phyloP scores from a whole-genome alignment of 2,888 invertebrate species.

The Rhimphoctona megacephalus region DNA sequence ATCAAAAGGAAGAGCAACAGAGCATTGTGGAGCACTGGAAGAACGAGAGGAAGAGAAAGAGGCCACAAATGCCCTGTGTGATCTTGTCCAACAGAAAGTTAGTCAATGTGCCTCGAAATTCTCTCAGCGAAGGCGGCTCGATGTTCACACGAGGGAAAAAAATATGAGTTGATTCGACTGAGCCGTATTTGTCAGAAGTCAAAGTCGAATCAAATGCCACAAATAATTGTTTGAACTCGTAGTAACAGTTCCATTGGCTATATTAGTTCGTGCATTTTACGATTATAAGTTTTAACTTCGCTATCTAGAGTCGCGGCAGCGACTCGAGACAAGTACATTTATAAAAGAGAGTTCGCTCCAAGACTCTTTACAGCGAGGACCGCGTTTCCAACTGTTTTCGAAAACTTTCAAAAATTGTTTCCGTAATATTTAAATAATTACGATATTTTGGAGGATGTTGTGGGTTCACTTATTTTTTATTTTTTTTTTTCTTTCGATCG shows the following conservation, averaged over 20 bases:
- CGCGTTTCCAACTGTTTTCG: too few species aligned
- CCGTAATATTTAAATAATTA: too few species aligned
- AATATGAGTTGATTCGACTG: neutral
- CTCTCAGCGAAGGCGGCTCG: conserved; percentile 1
- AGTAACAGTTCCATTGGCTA: neutral
- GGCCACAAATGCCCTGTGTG: conserved; percentile 13
- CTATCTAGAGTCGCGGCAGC: too few species aligned
- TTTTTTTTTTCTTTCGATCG: too few species aligned
- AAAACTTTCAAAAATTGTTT: too few species aligned
- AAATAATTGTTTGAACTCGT: neutral
- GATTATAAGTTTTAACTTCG: too few species aligned
- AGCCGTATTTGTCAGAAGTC: neutral
- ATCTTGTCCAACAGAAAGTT: conserved; percentile 8
- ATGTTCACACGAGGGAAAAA: neutral
- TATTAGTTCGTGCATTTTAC: too few species aligned
- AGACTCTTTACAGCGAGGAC: too few species aligned
- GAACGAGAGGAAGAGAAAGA: conserved; percentile 7
- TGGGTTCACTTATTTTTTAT: too few species aligned
- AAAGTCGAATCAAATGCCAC: neutral
- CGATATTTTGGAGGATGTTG: too few species aligned
- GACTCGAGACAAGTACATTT: too few species aligned
- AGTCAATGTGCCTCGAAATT: neutral
- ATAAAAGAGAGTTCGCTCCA: too few species aligned
- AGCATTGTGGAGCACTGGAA: neutral
- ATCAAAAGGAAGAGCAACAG: conserved; percentile 44